These are phyloP conservation scores for Drosophila ogumai DNA, from an alignment of 1,140 invertebrate genomes.

Conservation along the genomic window DNA sequence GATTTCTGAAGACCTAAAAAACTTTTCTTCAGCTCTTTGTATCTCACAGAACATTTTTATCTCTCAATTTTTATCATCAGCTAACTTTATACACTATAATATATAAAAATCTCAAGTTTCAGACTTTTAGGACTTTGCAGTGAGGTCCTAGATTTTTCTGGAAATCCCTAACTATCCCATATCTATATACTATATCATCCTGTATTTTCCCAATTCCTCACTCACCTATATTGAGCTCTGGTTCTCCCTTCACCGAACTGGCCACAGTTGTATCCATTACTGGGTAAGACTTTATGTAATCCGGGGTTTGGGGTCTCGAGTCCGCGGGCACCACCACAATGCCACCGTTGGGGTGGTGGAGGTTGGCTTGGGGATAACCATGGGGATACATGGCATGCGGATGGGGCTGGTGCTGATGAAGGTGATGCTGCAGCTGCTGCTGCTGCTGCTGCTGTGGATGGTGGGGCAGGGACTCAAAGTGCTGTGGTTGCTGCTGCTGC, in stretches of 20 bases:
- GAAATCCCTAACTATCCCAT: not conserved
- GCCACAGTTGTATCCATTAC: conserved; percentile 87
- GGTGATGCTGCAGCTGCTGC: conserved; percentile 23
- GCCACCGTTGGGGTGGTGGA: conserved; percentile 35
- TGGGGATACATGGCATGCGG: conserved; percentile 31
- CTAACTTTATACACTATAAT: not conserved
- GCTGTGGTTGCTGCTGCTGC: conserved; percentile 19
- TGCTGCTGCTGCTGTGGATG: conserved; percentile 26
- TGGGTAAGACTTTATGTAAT: conserved; percentile 85
- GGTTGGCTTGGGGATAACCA: conserved; percentile 19
- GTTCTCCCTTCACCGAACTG: conserved; percentile 86
- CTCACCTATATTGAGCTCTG: conserved; percentile 87
- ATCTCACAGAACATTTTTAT: not conserved
- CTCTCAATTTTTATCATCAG: not conserved
- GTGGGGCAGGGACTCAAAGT: conserved; percentile 38
- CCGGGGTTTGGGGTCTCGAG: conserved; percentile 81
- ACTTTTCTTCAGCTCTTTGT: not conserved
- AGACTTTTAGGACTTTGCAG: not conserved
- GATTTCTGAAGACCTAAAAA: not conserved
- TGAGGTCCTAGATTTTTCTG: not conserved
- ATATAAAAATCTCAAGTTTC: not conserved
- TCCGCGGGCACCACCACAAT: conserved; percentile 72
- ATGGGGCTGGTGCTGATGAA: conserved; percentile 35
- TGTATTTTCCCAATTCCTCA: not conserved
- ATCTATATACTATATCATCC: too few species aligned